phyloP scores from a whole-genome alignment of 1,140 invertebrate species.

The Coptotermes formosanus region DNA sequence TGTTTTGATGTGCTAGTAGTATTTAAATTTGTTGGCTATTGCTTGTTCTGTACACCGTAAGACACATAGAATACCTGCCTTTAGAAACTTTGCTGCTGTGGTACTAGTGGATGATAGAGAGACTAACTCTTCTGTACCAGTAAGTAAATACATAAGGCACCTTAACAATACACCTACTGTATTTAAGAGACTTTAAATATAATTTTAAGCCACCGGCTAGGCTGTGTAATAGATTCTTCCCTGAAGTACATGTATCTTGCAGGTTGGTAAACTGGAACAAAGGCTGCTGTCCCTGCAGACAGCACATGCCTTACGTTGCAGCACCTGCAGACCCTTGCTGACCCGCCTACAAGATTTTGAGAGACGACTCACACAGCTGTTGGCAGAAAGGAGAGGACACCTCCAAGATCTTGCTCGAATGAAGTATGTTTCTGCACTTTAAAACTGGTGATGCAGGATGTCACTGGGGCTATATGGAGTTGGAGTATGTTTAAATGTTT shows the following conservation, averaged over 20 bases:
- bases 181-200: neutral
- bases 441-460: too few relatives aligned
- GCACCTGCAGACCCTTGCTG: constrained; percentile 62
- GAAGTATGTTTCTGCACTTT: constrained; percentile 61
- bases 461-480: too few relatives aligned
- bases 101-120: too few relatives aligned
- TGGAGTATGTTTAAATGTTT: too few relatives aligned
- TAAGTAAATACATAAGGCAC: neutral
- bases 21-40: too few relatives aligned
- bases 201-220: neutral
- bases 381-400: constrained; percentile 63
- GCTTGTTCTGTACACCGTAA: too few relatives aligned
- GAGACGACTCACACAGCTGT: constrained; percentile 53
- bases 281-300: constrained; percentile 66
- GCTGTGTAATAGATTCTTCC: too few relatives aligned
- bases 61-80: too few relatives aligned
- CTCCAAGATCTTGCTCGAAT: constrained; percentile 73
- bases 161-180: neutral
- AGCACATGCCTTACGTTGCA: constrained; percentile 62
- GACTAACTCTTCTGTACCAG: neutral
- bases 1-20: too few relatives aligned
- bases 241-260: constrained; percentile 38
- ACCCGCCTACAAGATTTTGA: constrained; percentile 59
- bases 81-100: too few relatives aligned
- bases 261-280: constrained; percentile 73